Conservation (phyloP, 2,113 vertebrate genomes). For the Lota lota region DNA sequence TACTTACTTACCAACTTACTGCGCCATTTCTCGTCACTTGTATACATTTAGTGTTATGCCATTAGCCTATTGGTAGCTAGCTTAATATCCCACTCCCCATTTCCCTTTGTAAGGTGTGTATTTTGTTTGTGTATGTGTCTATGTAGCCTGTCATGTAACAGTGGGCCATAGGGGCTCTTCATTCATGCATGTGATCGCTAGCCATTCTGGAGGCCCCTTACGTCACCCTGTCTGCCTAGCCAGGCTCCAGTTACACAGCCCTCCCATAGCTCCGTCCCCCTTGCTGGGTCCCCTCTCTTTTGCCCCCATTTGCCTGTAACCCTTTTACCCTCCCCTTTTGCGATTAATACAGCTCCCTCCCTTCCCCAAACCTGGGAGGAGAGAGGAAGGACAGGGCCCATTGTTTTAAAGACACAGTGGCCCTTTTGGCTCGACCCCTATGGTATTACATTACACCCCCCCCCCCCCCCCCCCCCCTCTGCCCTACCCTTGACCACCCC, state of each 20-base stretch:
- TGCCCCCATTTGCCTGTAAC: background rate
- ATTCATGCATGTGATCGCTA: slow-evolving; percentile 72
- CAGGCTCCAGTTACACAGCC: slow-evolving; percentile 62
- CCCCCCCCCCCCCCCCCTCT: slow-evolving; percentile 5
- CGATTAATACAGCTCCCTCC: background rate
- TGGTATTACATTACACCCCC: slow-evolving; percentile 12
- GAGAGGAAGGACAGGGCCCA: slow-evolving; percentile 38
- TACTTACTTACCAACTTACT: background rate
- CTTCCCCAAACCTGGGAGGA: slow-evolving; percentile 30
- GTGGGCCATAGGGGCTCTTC: slow-evolving; percentile 52
- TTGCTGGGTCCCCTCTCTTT: slow-evolving; percentile 1
- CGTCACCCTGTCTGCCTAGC: slow-evolving; percentile 51
- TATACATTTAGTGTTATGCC: slow-evolving; percentile 13
- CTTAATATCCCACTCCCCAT: background rate
- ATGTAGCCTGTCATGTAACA: slow-evolving; percentile 45
- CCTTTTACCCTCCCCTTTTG: background rate
- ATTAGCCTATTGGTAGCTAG: background rate
- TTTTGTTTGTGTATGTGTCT: slow-evolving; percentile 6
- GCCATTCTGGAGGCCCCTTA: slow-evolving; percentile 65
- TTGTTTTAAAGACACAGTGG: slow-evolving; percentile 57
- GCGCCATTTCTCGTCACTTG: background rate
- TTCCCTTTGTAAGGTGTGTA: background rate
- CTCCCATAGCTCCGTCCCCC: slow-evolving; percentile 5
- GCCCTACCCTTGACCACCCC: background rate
- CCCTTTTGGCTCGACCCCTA: slow-evolving; percentile 3